A percentile compares a stretch with the other conserved stretches of the same genome.
phyloP scores from a whole-genome alignment of 1,140 invertebrate species.

The Tetranychus cinnabarinus region DNA sequence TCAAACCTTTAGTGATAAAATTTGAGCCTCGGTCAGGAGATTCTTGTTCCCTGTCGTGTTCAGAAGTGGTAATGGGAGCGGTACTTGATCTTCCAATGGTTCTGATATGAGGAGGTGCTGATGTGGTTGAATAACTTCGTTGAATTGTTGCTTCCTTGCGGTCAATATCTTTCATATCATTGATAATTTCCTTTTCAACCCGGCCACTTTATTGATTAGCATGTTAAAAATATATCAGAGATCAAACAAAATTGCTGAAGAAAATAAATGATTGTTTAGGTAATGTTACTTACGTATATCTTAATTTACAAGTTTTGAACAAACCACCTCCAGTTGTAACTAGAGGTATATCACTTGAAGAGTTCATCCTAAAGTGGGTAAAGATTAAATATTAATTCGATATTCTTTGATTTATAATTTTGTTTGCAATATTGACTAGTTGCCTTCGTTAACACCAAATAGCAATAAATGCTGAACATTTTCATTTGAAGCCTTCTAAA shows the following conservation, averaged over 20 bases:
- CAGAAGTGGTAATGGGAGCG: background rate
- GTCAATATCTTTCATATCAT: conserved; percentile 26
- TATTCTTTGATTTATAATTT: background rate
- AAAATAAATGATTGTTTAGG: too few species aligned
- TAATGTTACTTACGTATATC: conserved; percentile 24
- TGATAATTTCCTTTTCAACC: conserved; percentile 62
- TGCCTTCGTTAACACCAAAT: too few species aligned
- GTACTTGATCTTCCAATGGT: conserved; percentile 8
- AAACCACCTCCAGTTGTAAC: conserved; percentile 75
- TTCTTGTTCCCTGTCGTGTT: background rate
- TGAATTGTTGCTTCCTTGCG: conserved; percentile 1
- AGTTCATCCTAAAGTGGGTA: conserved; percentile 39
- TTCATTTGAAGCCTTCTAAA: too few species aligned
- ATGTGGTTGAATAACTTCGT: conserved; percentile 5
- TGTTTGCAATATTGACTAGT: too few species aligned
- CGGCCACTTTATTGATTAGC: conserved; percentile 40
- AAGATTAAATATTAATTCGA: background rate
- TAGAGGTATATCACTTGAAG: conserved; percentile 55
- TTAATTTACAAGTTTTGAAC: conserved; percentile 80
- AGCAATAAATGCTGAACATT: too few species aligned
- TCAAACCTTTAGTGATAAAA: background rate
- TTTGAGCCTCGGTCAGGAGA: background rate
- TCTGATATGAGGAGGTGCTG: conserved; percentile 2
- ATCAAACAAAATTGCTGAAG: too few species aligned
- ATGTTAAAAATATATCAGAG: too few species aligned